Base-by-base conservation (phyloP, 2,888 invertebrate species). In the Hedychridium roseum region DNA sequence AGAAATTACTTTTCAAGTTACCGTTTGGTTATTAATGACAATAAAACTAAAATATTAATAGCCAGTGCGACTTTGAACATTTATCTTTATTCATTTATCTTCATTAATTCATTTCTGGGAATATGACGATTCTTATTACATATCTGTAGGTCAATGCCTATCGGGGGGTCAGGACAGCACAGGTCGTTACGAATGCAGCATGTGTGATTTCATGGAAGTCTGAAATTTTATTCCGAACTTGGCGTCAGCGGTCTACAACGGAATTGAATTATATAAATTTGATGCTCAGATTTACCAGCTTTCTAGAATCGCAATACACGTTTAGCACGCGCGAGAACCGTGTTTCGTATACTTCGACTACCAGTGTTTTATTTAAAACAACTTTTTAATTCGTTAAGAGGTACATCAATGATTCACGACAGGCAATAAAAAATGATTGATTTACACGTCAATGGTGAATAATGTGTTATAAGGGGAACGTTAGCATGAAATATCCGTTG, bases 91-190 rank as follows among this genome's bases (percentile, higher is more conserved):
- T 26, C 28, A 12, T 16, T 28, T 35, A 30, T 39, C 14, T 15
- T 38, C 42, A 38, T 40, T 37, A 53, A 30, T 45, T 41, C 18
- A 43, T 32, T 60, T 60, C 57, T 30, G 39, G 57, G 62, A 59
- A 63, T 49, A 23, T 47, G 43, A 52, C 47, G 49, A 54, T 58
- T 52, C 59, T 65, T 58, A 52, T 60, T 40, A 52, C 43, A 53
- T 64, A 70, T 73, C 66, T 66, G 52, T 56, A 58, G 66, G 68
- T 69, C 64, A 69, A 58, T 59, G 62, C 49, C 61, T 72, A 73
- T 72, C 73, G 38, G 23, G 16, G 37, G 71, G 69, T 71, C 68
- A 62, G 20, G 52, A 52, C 52, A 50, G 59, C 57, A 60, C 41
- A 59, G 59, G 57, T 61, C 61, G 53, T 43, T 49, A 53, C 37